Percentiles rank a stretch among this genome's conserved stretches.
Evolutionary conservation across 1,140 invertebrate genomes (phyloP).

Genomic region (Lucilia cuprina): DNA sequence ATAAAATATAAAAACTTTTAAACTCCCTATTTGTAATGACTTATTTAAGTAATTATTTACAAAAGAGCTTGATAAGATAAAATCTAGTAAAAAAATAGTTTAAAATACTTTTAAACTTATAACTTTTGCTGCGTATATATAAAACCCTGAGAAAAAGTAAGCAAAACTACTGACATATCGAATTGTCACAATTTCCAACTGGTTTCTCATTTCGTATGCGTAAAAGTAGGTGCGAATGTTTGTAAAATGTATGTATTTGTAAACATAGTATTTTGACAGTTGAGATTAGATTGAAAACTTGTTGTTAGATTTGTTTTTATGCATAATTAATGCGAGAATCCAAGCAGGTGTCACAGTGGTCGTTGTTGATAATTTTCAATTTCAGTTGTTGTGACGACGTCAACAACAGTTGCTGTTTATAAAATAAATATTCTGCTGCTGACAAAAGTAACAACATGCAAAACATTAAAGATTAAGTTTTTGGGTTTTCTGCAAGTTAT

Average conservation of each 20-base stretch:
- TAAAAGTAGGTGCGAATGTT: no score
- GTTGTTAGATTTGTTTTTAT: conserved; percentile 26
- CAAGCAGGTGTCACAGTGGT: conserved; percentile 37
- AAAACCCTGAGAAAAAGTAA: no score
- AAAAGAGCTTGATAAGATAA: no score
- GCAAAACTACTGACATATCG: no score
- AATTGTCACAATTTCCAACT: no score
- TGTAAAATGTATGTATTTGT: neutral
- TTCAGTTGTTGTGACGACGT: neutral
- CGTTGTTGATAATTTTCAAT: neutral
- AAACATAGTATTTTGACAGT: conserved; percentile 1
- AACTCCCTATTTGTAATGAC: no score
- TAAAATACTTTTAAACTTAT: no score
- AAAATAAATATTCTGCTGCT: neutral
- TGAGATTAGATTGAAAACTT: conserved; percentile 31
- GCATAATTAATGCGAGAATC: conserved; percentile 42
- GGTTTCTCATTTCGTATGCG: no score
- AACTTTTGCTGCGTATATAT: no score
- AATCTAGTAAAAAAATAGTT: no score
- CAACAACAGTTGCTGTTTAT: neutral
- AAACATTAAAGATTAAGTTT: conserved; percentile 34
- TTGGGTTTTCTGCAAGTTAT: neutral
- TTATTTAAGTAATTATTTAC: no score
- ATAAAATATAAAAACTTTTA: no score
- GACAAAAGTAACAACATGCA: neutral